Base-by-base conservation (phyloP, 2,888 invertebrate genomes). In the Drepanosiphum platanoidis region DNA sequence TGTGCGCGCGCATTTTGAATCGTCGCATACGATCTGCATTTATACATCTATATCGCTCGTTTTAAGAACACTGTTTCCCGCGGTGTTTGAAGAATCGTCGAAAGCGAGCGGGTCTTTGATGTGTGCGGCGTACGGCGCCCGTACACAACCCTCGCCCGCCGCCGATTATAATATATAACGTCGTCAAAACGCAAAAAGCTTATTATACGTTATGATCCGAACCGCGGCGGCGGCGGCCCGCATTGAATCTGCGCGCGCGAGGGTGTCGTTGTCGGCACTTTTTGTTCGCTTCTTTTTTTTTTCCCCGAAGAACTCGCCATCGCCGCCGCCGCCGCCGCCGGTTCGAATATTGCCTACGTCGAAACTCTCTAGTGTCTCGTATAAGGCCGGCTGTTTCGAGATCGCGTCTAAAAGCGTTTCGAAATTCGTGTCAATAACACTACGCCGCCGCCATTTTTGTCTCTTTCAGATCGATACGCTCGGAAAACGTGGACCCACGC, bases 81-180 rank as follows among this genome's bases (percentile, higher is more conserved):
- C 0, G 58, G 36, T 9, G 27, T 27, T 75, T 7, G 34, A 74
- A 74, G 32, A 52, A 52, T 36, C 52, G 18, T 74, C 32, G 2
- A 75, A 52, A 22, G n/a, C 8, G 61, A 61, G n/a, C 22, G 27
- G n/a, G 27, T 18, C 58, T 77, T 77, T 61, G 75, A 77, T 75
- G 75, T 75, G 58, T 36, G 27, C n/a, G 4, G 0, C 4, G 27
- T 8, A 61, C 61, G 22, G n/a, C 7, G 27, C 22, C 22, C 2
- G 22, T 1, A 22, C 3, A 52, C 22, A 18, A 46, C 1, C 18
- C 8, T 7, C 30, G 8, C 15, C 4, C 34, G 42, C 4, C 7
- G 5, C 30, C n/a, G 1, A 0, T 4, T 1, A 27, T 8, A 7
- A 61, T 1, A 27, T 8, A 7, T 36, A 58, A 77, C 8, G 27